Base-by-base conservation (phyloP, 2,113 vertebrate genomes). In the Saimiri boliviensis region DNA sequence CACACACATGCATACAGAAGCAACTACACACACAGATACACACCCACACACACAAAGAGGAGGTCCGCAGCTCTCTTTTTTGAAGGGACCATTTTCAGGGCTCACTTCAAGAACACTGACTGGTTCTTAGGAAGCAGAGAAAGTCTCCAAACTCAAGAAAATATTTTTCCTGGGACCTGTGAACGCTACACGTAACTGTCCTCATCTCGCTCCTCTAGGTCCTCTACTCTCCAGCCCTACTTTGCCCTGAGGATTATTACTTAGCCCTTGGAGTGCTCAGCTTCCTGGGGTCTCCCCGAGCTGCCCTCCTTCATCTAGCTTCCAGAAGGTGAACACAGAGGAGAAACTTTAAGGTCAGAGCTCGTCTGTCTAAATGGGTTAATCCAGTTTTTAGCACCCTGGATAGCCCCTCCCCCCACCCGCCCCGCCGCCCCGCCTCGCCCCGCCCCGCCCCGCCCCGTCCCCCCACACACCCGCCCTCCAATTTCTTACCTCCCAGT, bases 381-480 rank as follows among this genome's bases (percentile, higher is more conserved):
- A 76, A 76, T 60, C 14, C 3, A 42, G 40, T 74, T 94, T 98
- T 98, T 94, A 97, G 97, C 63, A 97, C 94, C 91, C 66, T 0
- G 91, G 96, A 84, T 94, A 96, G 96, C 12, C 42, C 42, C 4
- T 6, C 42, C 42, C 42, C 42, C 42, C 42, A 4, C 42, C 42
- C 42, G 5, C 42, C 60, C 25, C 27, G n/a, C n/a, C n/a, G n/a
- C n/a, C n/a, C n/a, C n/a, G n/a, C n/a, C n/a, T n/a, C 19, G 2
- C 6, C 19, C 58, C 1, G 10, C 58, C 58, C 58, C 4, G 3
- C 13, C 27, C 9, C 8, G 3, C 3, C 8, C 13, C 6, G 0
- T 10, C 25, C 11, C 11, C 16, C 13, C 10, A 1, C 25, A 47
- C 47, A 47, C 47, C 6, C 5, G 9, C 3, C 8, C 8, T 3